Base-by-base conservation (phyloP, 1,140 invertebrate species). In the Zaprionus nigranus region DNA sequence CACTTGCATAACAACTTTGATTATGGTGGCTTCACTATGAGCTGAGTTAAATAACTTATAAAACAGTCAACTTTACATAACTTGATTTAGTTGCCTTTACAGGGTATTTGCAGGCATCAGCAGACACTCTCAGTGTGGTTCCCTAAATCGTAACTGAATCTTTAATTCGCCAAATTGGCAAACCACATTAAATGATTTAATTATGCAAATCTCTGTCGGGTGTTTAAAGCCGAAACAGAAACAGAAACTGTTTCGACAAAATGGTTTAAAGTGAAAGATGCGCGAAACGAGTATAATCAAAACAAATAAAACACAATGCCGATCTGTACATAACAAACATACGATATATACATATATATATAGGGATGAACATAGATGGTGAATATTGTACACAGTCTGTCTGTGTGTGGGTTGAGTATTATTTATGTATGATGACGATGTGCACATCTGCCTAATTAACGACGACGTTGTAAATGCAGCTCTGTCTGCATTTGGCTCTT, bases 161-260 rank as follows among this genome's bases (percentile, higher is more conserved):
- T 73, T 67, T 54, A 58, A 73, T 73, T 58, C 43, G 65, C 36
- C 22, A 74, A 74, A 74, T 74, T 68, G 64, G 71, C 71, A 74
- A 74, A 74, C 71, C 71, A 74, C 71, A 74, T 74, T 74, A 74
- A 61, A 74, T 61, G 57, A 30, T 61, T 74, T 74, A 74, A 74
- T 74, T 74, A 74, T 74, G 71, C 71, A 74, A 74, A 73, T 73
- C 49, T 60, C 5, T 36, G 34, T 5, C 20, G 63, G 64, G 56
- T 66, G 56, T 59, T 71, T 49, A 64, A 71, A 38, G 69, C 38
- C n/a, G 15, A 46, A 46, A 46, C 40, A 9, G 40, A 46, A 17
- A 46, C 46, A 11, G 46, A 59, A 67, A 43, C 64, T 12, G n/a
- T 38, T 43, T 53, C 40, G 38, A 36, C 36, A 66, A 74, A 72